These are phyloP conservation scores for Isaurus tuberculatus DNA, from an alignment of 92 coral and sea anemone species.

Conservation along the genomic window DNA sequence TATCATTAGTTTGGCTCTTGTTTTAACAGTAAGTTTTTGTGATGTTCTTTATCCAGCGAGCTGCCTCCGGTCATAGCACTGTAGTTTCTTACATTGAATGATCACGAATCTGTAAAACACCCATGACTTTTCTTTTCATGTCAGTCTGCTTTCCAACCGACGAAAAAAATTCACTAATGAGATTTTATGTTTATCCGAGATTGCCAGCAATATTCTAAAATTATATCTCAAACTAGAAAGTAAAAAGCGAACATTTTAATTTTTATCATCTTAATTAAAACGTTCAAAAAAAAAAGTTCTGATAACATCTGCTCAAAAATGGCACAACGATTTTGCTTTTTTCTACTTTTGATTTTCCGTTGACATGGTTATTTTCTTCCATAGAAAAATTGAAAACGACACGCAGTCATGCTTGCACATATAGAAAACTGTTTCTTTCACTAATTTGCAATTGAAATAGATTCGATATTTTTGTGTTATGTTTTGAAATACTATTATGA, in stretches of 20 bases:
- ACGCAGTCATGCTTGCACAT: neutral
- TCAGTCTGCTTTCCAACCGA: slow-evolving; percentile 28
- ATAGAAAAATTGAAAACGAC: neutral
- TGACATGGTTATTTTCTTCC: neutral
- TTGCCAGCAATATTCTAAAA: slow-evolving; percentile 11
- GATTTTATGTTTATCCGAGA: slow-evolving; percentile 21
- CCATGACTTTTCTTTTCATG: slow-evolving; percentile 42
- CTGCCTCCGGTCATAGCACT: slow-evolving; percentile 46
- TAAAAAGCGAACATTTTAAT: slow-evolving; percentile 19
- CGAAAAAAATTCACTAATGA: slow-evolving; percentile 14
- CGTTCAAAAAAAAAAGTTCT: neutral
- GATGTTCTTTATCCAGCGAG: slow-evolving; percentile 15
- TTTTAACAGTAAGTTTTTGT: slow-evolving; percentile 38
- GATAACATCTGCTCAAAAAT: slow-evolving; percentile 5
- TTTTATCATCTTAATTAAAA: slow-evolving; percentile 3
- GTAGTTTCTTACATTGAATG: slow-evolving; percentile 41
- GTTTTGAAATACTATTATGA: neutral
- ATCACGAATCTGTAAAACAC: slow-evolving; percentile 48
- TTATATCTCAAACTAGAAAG: neutral
- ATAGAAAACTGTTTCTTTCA: neutral
- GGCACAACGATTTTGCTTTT: neutral
- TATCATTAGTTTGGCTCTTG: slow-evolving; percentile 17
- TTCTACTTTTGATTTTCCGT: too few relatives aligned
- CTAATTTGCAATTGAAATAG: neutral
- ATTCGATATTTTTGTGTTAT: neutral